Conservation (phyloP, 2,797 vertebrate species). For the Chloroceryle amazona region DNA sequence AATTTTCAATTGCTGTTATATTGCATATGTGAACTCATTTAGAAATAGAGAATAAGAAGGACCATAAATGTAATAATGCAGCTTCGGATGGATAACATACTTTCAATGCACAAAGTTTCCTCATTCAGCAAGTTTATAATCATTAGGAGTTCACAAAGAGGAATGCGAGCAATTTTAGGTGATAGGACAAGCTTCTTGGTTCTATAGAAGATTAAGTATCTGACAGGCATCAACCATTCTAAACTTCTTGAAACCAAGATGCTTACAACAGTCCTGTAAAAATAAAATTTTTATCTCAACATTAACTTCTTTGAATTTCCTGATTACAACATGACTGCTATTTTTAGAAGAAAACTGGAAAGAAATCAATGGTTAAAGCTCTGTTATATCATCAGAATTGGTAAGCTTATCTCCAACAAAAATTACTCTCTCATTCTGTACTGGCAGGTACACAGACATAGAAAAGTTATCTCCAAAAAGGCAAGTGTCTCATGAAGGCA, state of each 20-base stretch:
- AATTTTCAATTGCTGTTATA: not conserved
- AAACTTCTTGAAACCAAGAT: not conserved
- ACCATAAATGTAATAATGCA: not conserved
- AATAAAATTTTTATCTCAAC: not conserved
- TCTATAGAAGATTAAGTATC: not conserved
- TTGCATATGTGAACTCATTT: not conserved
- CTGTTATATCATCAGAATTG: not conserved
- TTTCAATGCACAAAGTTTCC: accelerated
- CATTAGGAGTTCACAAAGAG: not conserved
- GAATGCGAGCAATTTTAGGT: not conserved
- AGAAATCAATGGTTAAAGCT: not conserved
- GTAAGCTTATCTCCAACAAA: not conserved
- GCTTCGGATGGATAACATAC: not conserved
- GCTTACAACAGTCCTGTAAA: not conserved
- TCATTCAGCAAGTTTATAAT: not conserved
- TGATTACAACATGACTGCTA: not conserved
- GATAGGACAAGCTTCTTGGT: not conserved
- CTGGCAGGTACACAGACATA: not conserved
- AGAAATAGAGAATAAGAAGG: not conserved
- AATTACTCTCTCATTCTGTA: not conserved
- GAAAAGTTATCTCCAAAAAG: not conserved
- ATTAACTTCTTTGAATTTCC: not conserved
- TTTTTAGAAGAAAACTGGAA: not conserved
- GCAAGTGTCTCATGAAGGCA: not conserved
- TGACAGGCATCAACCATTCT: not conserved